Evolutionary conservation across 2,113 vertebrate genomes (phyloP), one percentile per base, ranked within the genome.

Genomic region (Chaetodon auriga): DNA sequence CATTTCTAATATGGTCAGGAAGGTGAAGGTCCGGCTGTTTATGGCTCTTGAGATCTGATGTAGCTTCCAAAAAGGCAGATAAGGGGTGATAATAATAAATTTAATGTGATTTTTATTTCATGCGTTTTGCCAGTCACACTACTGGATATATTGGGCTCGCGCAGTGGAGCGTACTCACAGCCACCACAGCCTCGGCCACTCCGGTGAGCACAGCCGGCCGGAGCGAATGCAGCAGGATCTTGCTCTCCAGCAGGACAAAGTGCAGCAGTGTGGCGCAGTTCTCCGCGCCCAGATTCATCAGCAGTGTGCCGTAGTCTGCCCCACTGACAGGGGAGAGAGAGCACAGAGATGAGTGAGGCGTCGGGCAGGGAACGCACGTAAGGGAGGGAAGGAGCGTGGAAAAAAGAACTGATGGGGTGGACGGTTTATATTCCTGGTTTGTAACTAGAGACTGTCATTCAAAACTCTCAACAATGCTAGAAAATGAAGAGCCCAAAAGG

Each of bases 141-240:
- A 16, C 8, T 11, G 43, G 11, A 45, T 45, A 45, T 45, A 2
- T 12, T 1, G 18, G 25, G 25, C n/a, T 30, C 16, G 23, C 7
- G n/a, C 1, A 5, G 21, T 0, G 12, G 35, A 45, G 49, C 5
- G 2, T 41, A 97, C 98, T 98, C 92, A 99, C 98, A 93, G 98
- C 97, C 84, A 97, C 97, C 70, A 99, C 98, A 23, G 98, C 98
- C 95, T 99, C 98, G 13, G 98, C 98, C 74, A 99, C 96, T 78
- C 98, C 97, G n/a, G 98, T 99, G 88, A 99, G 93, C 78, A 99
- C 98, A 51, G 97, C 98, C 30, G 98, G 98, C 80, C 98, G 93
- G 36, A 99, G 97, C 18, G 98, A 99, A 94, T 99, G 98, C 45
- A 99, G 95, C 63, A 99, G 95, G 86, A 99, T 99, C 90, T 99